Evolutionary conservation across 2,797 vertebrate genomes (phyloP).

Genomic region (Acestrorhynchus altus): DNA sequence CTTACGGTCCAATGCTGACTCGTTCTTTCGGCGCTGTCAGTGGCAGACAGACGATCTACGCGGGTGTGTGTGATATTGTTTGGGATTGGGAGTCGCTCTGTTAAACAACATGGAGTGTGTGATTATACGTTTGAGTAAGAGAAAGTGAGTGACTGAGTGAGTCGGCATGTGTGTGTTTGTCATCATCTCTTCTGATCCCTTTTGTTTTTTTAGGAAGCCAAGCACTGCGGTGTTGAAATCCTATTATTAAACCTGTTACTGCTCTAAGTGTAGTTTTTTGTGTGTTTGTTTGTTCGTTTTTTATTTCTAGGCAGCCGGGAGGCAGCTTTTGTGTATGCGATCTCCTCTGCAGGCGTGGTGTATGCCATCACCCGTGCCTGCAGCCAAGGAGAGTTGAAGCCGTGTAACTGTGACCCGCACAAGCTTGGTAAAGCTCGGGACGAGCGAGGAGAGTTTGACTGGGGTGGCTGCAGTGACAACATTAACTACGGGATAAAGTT

Average conservation of each 20-base stretch:
- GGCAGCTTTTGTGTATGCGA: constrained; percentile 96
- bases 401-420: constrained; percentile 92
- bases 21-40: constrained; percentile 35
- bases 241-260: neutral
- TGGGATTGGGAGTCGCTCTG: constrained; percentile 37
- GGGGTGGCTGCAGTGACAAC: constrained; percentile 98
- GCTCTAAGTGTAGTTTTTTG: no score
- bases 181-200: constrained; percentile 29
- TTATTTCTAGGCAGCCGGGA: constrained; percentile 89
- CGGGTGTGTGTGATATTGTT: constrained; percentile 45
- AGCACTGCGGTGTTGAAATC: neutral
- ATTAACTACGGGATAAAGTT: constrained; percentile 97
- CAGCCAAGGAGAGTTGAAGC: constrained; percentile 95
- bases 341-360: constrained; percentile 96
- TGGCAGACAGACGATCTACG: constrained; percentile 30
- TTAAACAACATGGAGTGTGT: constrained; percentile 44
- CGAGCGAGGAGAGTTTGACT: constrained; percentile 91
- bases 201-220: constrained; percentile 14
- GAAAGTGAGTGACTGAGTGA: constrained; percentile 39
- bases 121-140: constrained; percentile 29
- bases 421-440: constrained; percentile 88
- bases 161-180: constrained; percentile 38
- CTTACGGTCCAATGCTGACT: constrained; percentile 62
- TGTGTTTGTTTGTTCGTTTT: constrained; percentile 20
- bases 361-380: constrained; percentile 95